Conservation (phyloP, 2,797 vertebrate species). For the Onychomys torridus region DNA sequence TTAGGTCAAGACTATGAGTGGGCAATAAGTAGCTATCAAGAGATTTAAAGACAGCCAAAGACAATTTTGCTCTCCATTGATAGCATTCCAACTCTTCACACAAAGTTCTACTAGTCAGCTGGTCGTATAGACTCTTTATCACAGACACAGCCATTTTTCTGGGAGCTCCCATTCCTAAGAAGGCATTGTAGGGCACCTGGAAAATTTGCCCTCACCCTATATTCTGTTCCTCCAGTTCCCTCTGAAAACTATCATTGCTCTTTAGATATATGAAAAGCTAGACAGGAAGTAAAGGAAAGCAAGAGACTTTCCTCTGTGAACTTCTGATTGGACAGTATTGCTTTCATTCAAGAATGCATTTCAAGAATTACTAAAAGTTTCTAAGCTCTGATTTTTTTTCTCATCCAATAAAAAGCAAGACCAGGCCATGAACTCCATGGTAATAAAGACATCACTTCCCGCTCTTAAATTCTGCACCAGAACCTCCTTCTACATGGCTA, state of each 20-base stretch:
- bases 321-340: not conserved
- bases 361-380: not conserved
- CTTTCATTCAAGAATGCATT: not conserved
- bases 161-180: not conserved
- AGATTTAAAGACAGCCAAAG: not conserved
- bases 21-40: not conserved
- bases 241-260: not conserved
- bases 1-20: not conserved
- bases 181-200: not conserved
- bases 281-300: not conserved
- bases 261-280: not conserved
- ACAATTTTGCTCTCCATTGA: not conserved
- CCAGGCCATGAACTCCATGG: not conserved
- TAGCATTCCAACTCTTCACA: not conserved
- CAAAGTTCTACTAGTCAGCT: not conserved
- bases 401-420: not conserved
- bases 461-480: not conserved
- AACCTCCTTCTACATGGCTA: not conserved
- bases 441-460: not conserved
- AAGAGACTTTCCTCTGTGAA: not conserved
- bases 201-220: not conserved
- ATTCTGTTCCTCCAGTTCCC: not conserved
- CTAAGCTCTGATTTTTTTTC: conserved; percentile 12
- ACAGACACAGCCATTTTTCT: not conserved
- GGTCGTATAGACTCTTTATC: not conserved